phyloP scores from a whole-genome alignment of 2,113 vertebrate species.

The Oxyruncus cristatus region DNA sequence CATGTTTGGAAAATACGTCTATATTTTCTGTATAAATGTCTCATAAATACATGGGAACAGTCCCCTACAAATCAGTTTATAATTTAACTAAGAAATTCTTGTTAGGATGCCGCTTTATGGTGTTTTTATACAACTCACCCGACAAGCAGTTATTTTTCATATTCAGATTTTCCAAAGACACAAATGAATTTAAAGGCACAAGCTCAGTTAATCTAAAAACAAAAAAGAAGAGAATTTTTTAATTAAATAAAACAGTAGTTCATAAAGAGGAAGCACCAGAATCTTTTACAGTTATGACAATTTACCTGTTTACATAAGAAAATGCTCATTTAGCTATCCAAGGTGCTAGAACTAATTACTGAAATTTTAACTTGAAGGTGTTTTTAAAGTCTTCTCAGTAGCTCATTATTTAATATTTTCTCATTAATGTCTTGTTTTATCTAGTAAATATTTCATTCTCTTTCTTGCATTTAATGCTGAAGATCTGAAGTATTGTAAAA shows the following conservation, averaged over 20 bases:
- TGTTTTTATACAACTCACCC: conserved; percentile 75
- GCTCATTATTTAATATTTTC: neutral
- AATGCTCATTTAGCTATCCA: conserved; percentile 2
- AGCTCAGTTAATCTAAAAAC: conserved; percentile 83
- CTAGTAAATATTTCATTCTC: neutral
- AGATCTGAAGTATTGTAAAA: neutral
- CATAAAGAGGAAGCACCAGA: neutral
- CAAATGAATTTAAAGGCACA: conserved; percentile 76
- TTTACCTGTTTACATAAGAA: neutral
- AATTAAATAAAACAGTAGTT: neutral
- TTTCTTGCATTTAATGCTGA: neutral
- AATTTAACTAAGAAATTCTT: neutral
- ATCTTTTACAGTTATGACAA: neutral
- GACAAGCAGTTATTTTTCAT: conserved; percentile 89
- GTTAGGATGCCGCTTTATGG: neutral
- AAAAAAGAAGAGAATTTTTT: neutral
- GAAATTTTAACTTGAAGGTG: neutral
- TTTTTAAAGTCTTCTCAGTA: neutral
- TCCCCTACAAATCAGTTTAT: neutral
- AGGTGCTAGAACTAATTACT: neutral
- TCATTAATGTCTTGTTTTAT: neutral
- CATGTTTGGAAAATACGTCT: neutral
- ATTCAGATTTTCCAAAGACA: conserved; percentile 85
- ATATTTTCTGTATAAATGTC: neutral
- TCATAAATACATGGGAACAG: neutral